Conservation (phyloP, 2,888 invertebrate species). For the Tetramorium bicarinatum region DNA sequence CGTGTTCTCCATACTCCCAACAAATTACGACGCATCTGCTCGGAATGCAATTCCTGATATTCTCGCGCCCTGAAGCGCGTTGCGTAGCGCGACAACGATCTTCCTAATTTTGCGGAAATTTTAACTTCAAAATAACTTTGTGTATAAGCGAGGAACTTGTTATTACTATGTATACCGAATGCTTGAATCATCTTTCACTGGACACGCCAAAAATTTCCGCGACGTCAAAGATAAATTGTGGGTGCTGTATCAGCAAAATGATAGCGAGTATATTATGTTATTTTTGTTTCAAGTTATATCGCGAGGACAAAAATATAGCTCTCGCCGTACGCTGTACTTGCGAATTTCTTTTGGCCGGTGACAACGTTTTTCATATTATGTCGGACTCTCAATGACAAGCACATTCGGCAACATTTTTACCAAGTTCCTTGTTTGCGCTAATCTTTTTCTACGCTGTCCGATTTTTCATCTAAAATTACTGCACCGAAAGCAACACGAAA, state of each 20-base stretch:
- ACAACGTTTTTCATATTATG: conserved; percentile 15
- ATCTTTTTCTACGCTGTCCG: conserved; percentile 22
- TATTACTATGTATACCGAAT: neutral
- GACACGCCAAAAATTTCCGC: neutral
- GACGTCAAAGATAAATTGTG: neutral
- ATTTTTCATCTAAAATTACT: conserved; percentile 40
- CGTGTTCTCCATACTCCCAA: conserved; percentile 56
- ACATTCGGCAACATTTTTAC: conserved; percentile 30
- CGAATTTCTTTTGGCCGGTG: conserved; percentile 10
- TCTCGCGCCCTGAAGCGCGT: conserved; percentile 11
- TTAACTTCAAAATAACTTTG: neutral
- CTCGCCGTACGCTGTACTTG: neutral
- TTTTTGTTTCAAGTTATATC: conserved; percentile 9
- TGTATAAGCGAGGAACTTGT: neutral
- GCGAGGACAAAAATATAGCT: conserved; percentile 5
- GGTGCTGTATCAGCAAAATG: neutral
- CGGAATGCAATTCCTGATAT: conserved; percentile 40
- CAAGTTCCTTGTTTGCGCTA: conserved; percentile 31
- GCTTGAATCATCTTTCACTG: neutral
- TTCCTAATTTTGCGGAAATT: conserved; percentile 35
- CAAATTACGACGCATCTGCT: conserved; percentile 54
- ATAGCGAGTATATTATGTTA: conserved; percentile 6
- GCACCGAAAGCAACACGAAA: conserved; percentile 27
- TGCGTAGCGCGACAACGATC: neutral
- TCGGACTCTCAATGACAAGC: neutral